These are phyloP conservation scores for Quadroppia sp. DNA, from an alignment of 2,888 invertebrate species.

Conservation along the genomic window DNA sequence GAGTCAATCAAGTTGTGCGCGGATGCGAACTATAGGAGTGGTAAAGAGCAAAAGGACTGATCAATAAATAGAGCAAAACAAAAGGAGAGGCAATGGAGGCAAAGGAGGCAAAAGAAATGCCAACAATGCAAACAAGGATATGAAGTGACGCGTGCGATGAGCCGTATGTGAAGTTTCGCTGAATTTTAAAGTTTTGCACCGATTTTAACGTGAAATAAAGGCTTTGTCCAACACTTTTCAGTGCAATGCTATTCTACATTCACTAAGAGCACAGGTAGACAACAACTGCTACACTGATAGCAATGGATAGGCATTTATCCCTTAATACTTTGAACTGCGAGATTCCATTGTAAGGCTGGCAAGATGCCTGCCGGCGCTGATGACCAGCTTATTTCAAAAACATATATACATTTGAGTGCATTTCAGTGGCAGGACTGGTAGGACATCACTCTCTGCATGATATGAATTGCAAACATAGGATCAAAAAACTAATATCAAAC, in stretches of 20 bases:
- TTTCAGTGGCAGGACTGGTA: not conserved
- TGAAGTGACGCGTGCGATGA: constrained; percentile 34
- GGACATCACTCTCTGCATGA: constrained; percentile 8
- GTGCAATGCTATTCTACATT: not conserved
- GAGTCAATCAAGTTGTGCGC: constrained; percentile 31
- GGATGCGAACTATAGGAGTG: constrained; percentile 32
- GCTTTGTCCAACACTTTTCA: constrained; percentile 29
- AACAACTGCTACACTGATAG: not conserved
- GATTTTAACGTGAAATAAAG: constrained; percentile 3
- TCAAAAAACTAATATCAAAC: constrained; percentile 10
- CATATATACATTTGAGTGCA: not conserved
- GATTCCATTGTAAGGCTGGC: constrained; percentile 11
- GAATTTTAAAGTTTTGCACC: not conserved
- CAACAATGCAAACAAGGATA: constrained; percentile 26
- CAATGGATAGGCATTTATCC: not conserved
- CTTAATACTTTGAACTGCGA: not conserved
- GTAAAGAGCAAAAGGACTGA: not conserved
- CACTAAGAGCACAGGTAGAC: not conserved
- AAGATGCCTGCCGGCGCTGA: constrained; percentile 22
- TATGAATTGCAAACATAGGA: constrained; percentile 6
- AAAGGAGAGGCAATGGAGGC: not conserved
- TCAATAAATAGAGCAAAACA: not conserved
- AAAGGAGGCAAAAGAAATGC: not conserved
- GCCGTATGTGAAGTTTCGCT: not conserved
- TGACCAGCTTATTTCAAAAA: constrained; percentile 24